These are phyloP conservation scores for Tortrix viridana DNA, from an alignment of 2,888 invertebrate species.

Conservation along the genomic window DNA sequence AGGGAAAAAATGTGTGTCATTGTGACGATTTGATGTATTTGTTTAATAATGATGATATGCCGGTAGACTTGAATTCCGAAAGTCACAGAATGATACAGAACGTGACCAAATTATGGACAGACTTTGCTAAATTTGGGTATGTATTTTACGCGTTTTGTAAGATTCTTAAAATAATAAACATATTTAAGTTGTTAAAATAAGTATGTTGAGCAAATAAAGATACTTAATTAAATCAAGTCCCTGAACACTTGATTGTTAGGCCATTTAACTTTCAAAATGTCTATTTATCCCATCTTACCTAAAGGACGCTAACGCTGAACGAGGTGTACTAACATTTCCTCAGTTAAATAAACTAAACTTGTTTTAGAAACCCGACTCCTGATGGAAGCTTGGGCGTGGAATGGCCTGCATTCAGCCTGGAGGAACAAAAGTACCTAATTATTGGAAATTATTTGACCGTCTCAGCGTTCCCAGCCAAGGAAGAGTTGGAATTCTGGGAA, in stretches of 20 bases:
- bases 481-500: constrained; percentile 55
- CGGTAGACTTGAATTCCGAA: constrained; percentile 20
- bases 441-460: constrained; percentile 49
- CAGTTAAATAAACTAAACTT: not conserved
- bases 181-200: not conserved
- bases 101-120: constrained; percentile 39
- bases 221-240: too few species aligned
- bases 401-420: constrained; percentile 47
- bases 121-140: constrained; percentile 42
- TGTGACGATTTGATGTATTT: constrained; percentile 41
- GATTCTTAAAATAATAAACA: too few species aligned
- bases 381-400: constrained; percentile 45
- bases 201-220: too few species aligned
- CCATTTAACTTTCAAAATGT: too few species aligned
- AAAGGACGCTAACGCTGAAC: too few species aligned
- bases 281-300: too few species aligned
- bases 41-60: constrained; percentile 24
- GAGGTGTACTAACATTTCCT: not conserved
- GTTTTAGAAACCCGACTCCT: constrained; percentile 52
- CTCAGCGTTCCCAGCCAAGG: constrained; percentile 44
- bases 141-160: constrained; percentile 2
- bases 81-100: constrained; percentile 35
- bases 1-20: constrained; percentile 35
- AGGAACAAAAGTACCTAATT: constrained; percentile 50
- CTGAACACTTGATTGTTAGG: too few species aligned